Conservation (phyloP, 2,113 vertebrate genomes). For the Porphyrio hochstetteri region DNA sequence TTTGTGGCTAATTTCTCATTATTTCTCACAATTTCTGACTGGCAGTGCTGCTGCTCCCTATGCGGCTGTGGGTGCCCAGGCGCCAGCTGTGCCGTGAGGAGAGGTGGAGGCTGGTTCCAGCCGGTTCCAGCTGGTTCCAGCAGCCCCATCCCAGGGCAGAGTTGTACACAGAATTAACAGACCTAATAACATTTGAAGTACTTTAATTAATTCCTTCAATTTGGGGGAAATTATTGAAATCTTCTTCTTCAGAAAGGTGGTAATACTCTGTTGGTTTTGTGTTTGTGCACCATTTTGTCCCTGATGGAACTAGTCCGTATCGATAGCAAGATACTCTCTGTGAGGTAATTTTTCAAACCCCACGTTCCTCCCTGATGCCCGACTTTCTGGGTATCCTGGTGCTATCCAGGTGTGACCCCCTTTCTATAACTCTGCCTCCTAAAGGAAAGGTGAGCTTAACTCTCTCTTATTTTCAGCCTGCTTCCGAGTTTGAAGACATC, state of each 20-base stretch:
- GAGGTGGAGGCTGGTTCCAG: rapidly evolving
- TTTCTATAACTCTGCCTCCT: background rate
- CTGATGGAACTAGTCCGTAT: background rate
- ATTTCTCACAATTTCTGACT: background rate
- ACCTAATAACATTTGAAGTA: background rate
- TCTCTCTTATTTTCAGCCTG: background rate
- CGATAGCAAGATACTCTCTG: background rate
- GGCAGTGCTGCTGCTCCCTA: background rate
- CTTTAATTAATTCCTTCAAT: background rate
- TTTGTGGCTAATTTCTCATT: background rate
- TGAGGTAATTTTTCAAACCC: background rate
- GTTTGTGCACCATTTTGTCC: background rate
- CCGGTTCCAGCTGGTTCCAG: rapidly evolving
- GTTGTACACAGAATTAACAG: rapidly evolving
- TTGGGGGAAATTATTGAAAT: background rate
- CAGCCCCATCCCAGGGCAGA: background rate
- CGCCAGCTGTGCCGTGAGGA: rapidly evolving
- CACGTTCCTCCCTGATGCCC: background rate
- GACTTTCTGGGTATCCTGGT: background rate
- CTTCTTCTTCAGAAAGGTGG: background rate
- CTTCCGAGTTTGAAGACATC: constrained; percentile 16
- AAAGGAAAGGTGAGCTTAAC: background rate
- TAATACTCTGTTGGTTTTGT: background rate
- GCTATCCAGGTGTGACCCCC: background rate
- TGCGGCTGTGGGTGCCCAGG: rapidly evolving